Evolutionary conservation across 2,888 invertebrate species (phyloP), one percentile per base, ranked within the genome.

Genomic region (Cephus runcator): DNA sequence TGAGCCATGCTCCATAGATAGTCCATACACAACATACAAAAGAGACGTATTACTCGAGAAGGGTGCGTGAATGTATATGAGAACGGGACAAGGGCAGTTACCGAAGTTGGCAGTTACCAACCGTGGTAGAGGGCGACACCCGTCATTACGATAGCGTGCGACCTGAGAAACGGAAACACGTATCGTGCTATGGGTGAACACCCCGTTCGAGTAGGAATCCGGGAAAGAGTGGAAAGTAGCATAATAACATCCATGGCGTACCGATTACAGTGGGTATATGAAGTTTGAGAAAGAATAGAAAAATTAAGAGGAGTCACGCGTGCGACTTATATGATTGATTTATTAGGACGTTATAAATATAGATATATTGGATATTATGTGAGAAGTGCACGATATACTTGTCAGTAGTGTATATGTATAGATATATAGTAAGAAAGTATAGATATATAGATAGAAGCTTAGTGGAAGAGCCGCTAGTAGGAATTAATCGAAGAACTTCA

Each of bases 71-170:
- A 34, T 71, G 71, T 71, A 71, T 34, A 71, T 34, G 71, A 31
- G 31, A 31, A 34, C 71, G 71, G 71, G 31, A 71, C 71, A 34
- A 71, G 80, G 76, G 75, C 74, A 40, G 73, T 78, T 75, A 68
- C 75, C 31, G 68, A 68, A 77, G 79, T 79, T 78, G 76, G 81
- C 79, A 81, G 81, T 79, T 79, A 78, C 73, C 56, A 73, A 75
- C 35, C 36, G 56, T 76, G 31, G 75, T 79, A 79, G 79, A 81
- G 81, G 80, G 80, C 81, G 82, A 82, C 83, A 83, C 83, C 84
- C 77, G 80, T 84, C 79, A 81, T 84, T 83, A 84, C 79, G 79
- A 76, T 83, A 81, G 83, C 84, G 82, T 84, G 84, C 79, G 84
- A 83, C 81, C 77, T 73, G 80, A 76, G 79, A 73, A 79, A 79